Conservation (phyloP, 92 coral and sea anemone species). For the Heliopora coerulea region DNA sequence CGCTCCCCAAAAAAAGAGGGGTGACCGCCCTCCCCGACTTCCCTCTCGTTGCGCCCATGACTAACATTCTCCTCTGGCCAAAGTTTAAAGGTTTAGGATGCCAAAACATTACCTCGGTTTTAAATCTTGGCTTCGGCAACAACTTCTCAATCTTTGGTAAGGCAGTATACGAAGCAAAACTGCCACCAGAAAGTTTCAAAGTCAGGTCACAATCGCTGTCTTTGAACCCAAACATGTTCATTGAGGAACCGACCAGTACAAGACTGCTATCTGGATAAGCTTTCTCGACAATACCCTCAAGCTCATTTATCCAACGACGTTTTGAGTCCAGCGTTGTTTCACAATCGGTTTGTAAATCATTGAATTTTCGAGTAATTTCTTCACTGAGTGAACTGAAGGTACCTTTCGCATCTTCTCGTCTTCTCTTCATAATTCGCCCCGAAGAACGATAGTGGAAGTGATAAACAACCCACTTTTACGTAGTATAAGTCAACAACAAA, state of each 20-base stretch:
- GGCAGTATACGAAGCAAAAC: not conserved
- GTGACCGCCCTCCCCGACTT: no score
- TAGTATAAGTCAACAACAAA: no score
- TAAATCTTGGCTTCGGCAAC: conserved; percentile 24
- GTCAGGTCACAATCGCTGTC: conserved; percentile 64
- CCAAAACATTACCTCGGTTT: conserved; percentile 9
- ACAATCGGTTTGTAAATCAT: not conserved
- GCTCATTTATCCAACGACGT: conserved; percentile 41
- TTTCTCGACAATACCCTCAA: conserved; percentile 30
- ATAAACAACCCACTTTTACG: no score
- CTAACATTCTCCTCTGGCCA: no score
- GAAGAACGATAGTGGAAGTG: no score
- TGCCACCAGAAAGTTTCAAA: conserved; percentile 8
- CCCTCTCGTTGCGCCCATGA: no score
- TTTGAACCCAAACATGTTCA: conserved; percentile 48
- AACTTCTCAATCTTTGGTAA: conserved; percentile 20
- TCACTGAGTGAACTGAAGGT: conserved; percentile 9
- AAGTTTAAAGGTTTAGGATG: no score
- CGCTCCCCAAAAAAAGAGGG: no score
- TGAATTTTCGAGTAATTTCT: conserved; percentile 47
- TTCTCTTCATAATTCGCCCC: not conserved
- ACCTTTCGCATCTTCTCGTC: conserved; percentile 12
- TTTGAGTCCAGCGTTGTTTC: conserved; percentile 40
- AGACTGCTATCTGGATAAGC: conserved; percentile 42
- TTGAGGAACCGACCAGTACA: conserved; percentile 60